These are phyloP conservation scores for Physeter macrocephalus DNA, from an alignment of 2,113 vertebrate species.

Conservation along the genomic window DNA sequence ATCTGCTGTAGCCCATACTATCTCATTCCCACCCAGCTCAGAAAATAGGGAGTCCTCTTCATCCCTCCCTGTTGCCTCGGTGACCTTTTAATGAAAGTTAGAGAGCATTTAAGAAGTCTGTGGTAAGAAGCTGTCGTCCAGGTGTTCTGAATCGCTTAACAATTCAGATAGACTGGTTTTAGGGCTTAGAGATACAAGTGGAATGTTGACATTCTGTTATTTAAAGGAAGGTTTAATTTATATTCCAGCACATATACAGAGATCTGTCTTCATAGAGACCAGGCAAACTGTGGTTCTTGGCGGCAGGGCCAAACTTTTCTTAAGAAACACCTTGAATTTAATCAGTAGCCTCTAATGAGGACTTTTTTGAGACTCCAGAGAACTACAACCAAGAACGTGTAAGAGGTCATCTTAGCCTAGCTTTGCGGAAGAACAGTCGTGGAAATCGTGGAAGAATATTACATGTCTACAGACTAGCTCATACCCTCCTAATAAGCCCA, in stretches of 20 bases:
- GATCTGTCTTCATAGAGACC: not conserved
- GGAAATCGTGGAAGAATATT: not conserved
- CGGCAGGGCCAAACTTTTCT: not conserved
- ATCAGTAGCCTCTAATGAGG: not conserved
- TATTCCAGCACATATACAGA: not conserved
- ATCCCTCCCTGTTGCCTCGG: not conserved
- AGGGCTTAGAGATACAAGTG: not conserved
- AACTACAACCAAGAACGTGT: not conserved
- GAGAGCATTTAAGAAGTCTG: not conserved
- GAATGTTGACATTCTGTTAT: not conserved
- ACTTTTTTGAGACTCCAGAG: not conserved
- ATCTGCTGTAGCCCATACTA: not conserved
- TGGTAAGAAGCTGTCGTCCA: not conserved
- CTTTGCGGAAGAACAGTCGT: not conserved
- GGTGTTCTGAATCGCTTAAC: constrained; percentile 6
- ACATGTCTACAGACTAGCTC: not conserved
- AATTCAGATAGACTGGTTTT: not conserved
- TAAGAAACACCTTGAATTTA: constrained; percentile 10
- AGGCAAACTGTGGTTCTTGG: not conserved
- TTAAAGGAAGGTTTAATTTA: constrained; percentile 33
- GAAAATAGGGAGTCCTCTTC: not conserved
- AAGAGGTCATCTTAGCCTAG: not conserved
- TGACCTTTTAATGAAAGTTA: not conserved
- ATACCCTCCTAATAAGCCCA: not conserved
- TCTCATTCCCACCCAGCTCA: not conserved